Conservation (phyloP, 2,113 vertebrate genomes). For the Oncorhynchus masou region DNA sequence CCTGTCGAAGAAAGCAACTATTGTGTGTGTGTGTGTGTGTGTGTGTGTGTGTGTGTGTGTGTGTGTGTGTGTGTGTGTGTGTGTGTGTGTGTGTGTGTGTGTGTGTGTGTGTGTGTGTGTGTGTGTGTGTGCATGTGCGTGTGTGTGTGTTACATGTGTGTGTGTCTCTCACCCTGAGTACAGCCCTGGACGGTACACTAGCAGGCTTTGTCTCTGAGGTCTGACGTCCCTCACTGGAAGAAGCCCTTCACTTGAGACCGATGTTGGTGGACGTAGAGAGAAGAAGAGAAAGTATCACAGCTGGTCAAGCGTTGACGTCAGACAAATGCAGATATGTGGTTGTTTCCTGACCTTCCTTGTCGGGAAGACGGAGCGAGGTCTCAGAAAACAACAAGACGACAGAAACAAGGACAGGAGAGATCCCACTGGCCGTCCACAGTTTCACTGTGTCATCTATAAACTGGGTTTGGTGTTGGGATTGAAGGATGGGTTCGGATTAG, state of each 20-base stretch:
- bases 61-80: too few species aligned
- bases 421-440: too few species aligned
- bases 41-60: too few species aligned
- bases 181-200: conserved; percentile 45
- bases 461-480: too few species aligned
- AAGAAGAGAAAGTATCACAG: conserved; percentile 35
- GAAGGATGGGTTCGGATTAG: neutral
- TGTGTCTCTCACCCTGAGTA: neutral
- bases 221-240: conserved; percentile 48
- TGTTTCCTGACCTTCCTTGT: conserved; percentile 19
- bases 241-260: conserved; percentile 56
- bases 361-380: conserved; percentile 23
- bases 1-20: too few species aligned
- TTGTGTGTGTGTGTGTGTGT: too few species aligned
- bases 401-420: too few species aligned
- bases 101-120: too few species aligned
- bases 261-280: neutral
- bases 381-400: too few species aligned
- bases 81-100: too few species aligned
- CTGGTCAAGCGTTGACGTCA: conserved; percentile 25
- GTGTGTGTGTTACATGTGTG: neutral
- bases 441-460: too few species aligned
- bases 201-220: conserved; percentile 51
- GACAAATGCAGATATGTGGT: conserved; percentile 32
- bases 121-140: too few species aligned